Conservation (phyloP, 2,888 invertebrate species). For the Drosophila mulleri region DNA sequence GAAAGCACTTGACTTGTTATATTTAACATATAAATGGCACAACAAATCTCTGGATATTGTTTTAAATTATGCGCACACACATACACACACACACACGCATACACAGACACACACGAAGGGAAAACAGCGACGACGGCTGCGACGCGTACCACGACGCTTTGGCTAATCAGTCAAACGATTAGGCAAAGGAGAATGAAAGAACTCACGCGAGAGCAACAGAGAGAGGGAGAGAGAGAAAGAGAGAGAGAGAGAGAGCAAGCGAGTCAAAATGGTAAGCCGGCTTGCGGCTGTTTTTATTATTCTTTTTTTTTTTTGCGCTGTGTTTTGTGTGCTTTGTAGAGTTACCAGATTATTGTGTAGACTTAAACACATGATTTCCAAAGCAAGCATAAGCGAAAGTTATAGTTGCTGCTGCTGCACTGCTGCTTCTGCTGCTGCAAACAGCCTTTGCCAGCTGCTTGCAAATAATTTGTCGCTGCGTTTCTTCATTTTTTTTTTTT, state of each 20-base stretch:
- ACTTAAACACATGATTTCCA: slow-evolving; percentile 13
- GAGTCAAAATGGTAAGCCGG: slow-evolving; percentile 42
- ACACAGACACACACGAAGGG: slow-evolving; percentile 20
- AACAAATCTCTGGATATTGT: slow-evolving; percentile 77
- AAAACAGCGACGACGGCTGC: slow-evolving; percentile 2
- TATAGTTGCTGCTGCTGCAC: too few relatives aligned
- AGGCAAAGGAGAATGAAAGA: slow-evolving; percentile 8
- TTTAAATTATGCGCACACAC: slow-evolving; percentile 44
- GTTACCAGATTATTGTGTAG: slow-evolving; percentile 29
- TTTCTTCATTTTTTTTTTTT: too few relatives aligned
- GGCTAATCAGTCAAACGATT: slow-evolving; percentile 53
- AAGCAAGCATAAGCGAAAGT: too few relatives aligned
- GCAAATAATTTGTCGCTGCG: too few relatives aligned
- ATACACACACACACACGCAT: too few relatives aligned
- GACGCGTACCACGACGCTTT: slow-evolving; percentile 18
- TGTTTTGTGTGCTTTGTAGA: too few relatives aligned
- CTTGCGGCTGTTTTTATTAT: slow-evolving; percentile 29
- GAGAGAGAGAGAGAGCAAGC: neutral
- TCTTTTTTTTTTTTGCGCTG: too few relatives aligned
- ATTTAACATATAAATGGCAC: slow-evolving; percentile 77
- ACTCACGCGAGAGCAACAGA: neutral
- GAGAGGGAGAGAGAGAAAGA: neutral
- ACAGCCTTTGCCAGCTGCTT: too few relatives aligned
- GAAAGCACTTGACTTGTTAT: slow-evolving; percentile 72
- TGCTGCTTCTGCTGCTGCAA: too few relatives aligned